phyloP scores from a whole-genome alignment of 2,888 invertebrate species.

The Pollenia labialis region DNA sequence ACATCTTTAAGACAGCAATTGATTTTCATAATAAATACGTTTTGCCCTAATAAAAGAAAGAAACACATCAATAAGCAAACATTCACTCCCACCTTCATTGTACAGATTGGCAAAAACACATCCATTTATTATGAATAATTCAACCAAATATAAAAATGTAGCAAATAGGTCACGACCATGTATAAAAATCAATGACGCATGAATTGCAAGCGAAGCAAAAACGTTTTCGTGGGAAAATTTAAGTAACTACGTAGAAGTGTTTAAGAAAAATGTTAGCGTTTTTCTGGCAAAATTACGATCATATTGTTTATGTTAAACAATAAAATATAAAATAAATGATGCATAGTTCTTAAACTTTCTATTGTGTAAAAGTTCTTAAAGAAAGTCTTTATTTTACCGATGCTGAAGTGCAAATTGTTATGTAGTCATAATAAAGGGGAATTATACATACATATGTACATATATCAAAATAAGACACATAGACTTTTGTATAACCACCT shows the following conservation, averaged over 20 bases:
- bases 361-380: background rate
- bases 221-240: background rate
- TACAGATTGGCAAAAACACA: constrained; percentile 4
- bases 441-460: no score
- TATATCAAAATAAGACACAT: no score
- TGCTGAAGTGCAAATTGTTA: no score
- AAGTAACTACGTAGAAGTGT: background rate
- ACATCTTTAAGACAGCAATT: constrained; percentile 6
- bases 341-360: background rate
- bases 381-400: background rate
- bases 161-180: constrained; percentile 54
- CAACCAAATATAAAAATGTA: constrained; percentile 28
- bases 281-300: background rate
- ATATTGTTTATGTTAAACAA: background rate
- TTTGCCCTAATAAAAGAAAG: constrained; percentile 4
- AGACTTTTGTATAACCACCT: no score
- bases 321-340: constrained; percentile 4
- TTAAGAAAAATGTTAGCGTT: background rate
- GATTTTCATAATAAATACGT: constrained; percentile 9
- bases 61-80: background rate
- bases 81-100: constrained; percentile 16
- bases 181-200: constrained; percentile 58
- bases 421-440: no score
- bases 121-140: constrained; percentile 48
- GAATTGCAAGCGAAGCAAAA: constrained; percentile 53